These are phyloP conservation scores for Chalcosyrphus nemorum DNA, from an alignment of 2,888 invertebrate genomes.

Conservation along the genomic window DNA sequence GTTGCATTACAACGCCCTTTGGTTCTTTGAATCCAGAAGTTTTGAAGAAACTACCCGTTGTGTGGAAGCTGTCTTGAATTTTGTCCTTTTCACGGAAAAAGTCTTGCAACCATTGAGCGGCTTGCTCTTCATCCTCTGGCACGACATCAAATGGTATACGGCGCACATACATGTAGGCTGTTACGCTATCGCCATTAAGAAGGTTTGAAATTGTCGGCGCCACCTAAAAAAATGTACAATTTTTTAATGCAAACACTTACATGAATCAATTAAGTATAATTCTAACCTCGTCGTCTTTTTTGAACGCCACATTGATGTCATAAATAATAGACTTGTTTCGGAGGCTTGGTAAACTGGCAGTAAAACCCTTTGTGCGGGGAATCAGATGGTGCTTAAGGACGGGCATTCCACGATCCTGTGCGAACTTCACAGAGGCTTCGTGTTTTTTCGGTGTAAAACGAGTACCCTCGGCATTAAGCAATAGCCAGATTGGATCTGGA, in stretches of 20 bases:
- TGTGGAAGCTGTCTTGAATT: slow-evolving; percentile 81
- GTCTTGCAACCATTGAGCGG: slow-evolving; percentile 91
- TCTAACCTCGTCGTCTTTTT: slow-evolving; percentile 85
- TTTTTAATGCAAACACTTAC: background rate
- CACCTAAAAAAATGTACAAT: slow-evolving; percentile 79
- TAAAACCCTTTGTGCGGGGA: slow-evolving; percentile 97
- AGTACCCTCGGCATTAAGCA: slow-evolving; percentile 96
- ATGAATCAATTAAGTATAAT: background rate
- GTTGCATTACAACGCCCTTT: slow-evolving; percentile 84
- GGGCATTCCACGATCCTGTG: slow-evolving; percentile 92
- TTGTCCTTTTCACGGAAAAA: slow-evolving; percentile 91
- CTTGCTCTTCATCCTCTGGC: slow-evolving; percentile 87
- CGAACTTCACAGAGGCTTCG: slow-evolving; percentile 93
- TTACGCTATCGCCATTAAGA: slow-evolving; percentile 87
- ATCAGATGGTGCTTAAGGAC: slow-evolving; percentile 93
- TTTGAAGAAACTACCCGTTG: slow-evolving; percentile 88
- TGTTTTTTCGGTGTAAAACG: slow-evolving; percentile 94
- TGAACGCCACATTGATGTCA: slow-evolving; percentile 90
- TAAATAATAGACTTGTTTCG: slow-evolving; percentile 92
- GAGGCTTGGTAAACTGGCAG: slow-evolving; percentile 91
- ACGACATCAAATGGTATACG: slow-evolving; percentile 91
- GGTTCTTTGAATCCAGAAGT: slow-evolving; percentile 88
- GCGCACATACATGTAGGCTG: slow-evolving; percentile 89
- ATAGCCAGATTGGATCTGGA: slow-evolving; percentile 94
- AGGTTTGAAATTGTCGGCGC: slow-evolving; percentile 91